Conservation (phyloP, 2,113 vertebrate species). For the Cichladusa arquata region DNA sequence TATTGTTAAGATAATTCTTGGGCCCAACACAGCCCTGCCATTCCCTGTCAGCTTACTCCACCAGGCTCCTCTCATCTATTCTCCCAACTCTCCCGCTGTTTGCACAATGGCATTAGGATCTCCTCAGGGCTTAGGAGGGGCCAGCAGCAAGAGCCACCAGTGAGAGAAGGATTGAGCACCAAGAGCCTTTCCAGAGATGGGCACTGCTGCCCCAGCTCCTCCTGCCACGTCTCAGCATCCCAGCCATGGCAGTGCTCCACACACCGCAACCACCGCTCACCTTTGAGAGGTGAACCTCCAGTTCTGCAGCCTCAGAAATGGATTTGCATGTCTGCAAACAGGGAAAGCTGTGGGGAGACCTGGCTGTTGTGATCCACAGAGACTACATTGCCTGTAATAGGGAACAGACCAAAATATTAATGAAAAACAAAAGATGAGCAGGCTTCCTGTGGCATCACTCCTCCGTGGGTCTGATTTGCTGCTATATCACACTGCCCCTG, state of each 20-base stretch:
- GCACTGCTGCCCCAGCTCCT: accelerated
- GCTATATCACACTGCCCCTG: not conserved
- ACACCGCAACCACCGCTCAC: accelerated
- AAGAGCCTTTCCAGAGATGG: accelerated
- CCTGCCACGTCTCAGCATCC: accelerated
- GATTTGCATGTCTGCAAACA: not conserved
- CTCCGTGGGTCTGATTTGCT: not conserved
- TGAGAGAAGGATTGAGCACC: not conserved
- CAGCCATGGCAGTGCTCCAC: accelerated
- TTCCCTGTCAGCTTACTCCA: not conserved
- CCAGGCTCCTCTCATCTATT: not conserved
- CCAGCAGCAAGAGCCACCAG: not conserved
- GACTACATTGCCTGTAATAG: not conserved
- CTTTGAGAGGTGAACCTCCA: not conserved
- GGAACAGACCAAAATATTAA: not conserved
- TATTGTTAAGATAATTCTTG: not conserved
- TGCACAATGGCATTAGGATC: not conserved
- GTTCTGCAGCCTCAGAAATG: not conserved
- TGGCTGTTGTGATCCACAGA: not conserved
- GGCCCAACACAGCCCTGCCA: accelerated
- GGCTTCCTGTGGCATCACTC: not conserved
- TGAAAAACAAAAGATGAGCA: not conserved
- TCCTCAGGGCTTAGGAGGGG: not conserved
- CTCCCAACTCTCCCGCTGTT: not conserved
- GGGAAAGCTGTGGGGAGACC: not conserved